phyloP scores from a whole-genome alignment of 2,113 vertebrate genomes.

The Protobothrops flavoviridis region DNA sequence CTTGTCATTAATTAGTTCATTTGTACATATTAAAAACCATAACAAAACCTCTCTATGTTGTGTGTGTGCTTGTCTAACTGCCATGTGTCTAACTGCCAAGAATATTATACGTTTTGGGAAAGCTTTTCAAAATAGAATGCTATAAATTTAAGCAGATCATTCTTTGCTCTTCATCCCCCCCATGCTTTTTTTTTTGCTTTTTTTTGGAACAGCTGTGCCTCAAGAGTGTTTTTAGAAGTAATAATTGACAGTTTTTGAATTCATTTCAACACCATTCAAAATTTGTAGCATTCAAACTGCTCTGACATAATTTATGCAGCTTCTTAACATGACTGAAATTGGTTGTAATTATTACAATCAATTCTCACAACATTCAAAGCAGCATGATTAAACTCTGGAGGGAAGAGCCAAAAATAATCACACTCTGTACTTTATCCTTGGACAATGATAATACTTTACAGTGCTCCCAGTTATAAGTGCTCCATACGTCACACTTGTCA shows the following conservation, averaged over 20 bases:
- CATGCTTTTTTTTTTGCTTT: not conserved
- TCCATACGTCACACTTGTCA: not conserved
- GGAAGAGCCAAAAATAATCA: not conserved
- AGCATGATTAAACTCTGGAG: not conserved
- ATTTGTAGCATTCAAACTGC: not conserved
- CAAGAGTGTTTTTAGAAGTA: conserved; percentile 6
- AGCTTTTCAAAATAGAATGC: conserved; percentile 18
- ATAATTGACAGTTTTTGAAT: conserved; percentile 23
- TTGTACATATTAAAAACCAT: not conserved
- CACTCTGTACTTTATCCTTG: not conserved
- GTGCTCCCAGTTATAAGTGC: conserved; percentile 2
- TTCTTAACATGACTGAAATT: conserved; percentile 29
- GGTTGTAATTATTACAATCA: not conserved
- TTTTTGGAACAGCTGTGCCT: conserved; percentile 25
- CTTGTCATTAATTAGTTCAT: conserved; percentile 26
- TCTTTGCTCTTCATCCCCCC: not conserved
- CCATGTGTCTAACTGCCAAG: not conserved
- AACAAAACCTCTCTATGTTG: not conserved
- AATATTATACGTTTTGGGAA: conserved; percentile 4
- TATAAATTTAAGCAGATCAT: conserved; percentile 12
- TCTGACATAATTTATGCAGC: conserved; percentile 21
- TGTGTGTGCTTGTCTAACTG: not conserved
- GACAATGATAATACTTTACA: not conserved
- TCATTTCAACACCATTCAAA: conserved; percentile 26
- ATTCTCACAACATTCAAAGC: conserved; percentile 34